These are phyloP conservation scores for Cydia strobilella DNA, from an alignment of 1,140 invertebrate species.

Conservation along the genomic window DNA sequence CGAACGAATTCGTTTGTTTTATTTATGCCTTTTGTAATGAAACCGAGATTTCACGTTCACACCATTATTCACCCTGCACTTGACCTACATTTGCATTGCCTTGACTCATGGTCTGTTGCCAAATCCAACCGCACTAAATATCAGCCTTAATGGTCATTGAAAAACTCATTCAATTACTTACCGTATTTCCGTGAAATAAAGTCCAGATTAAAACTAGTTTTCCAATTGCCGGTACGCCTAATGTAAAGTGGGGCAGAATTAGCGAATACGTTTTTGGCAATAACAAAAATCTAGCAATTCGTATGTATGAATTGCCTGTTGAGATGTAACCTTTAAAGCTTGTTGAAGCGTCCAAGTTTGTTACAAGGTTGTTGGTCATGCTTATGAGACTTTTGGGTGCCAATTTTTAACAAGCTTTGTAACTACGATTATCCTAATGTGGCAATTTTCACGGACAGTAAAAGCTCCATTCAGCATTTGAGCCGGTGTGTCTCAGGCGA, in stretches of 20 bases:
- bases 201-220: too few relatives aligned
- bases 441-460: too few relatives aligned
- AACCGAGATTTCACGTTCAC: background rate
- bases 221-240: too few relatives aligned
- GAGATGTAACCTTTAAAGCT: slow-evolving; percentile 7
- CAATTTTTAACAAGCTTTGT: background rate
- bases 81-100: background rate
- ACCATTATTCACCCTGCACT: background rate
- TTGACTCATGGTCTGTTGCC: background rate
- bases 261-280: background rate
- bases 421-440: background rate
- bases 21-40: background rate
- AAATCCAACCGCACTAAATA: background rate
- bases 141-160: too few relatives aligned
- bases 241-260: background rate
- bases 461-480: too few relatives aligned
- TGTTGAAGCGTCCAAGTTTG: slow-evolving; percentile 1
- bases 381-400: background rate
- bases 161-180: too few relatives aligned
- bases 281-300: background rate
- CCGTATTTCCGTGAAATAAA: too few relatives aligned
- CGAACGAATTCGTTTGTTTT: background rate
- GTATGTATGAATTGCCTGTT: slow-evolving; percentile 7
- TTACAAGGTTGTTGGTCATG: background rate
- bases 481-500: too few relatives aligned